Conservation (phyloP, 2,113 vertebrate species). For the crab-eating macaque (Macaca fascicularis) region T2T-MFA8v1.1 NC_088395.1:32100001-32100500, state of each 20-base stretch:
- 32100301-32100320: background rate
- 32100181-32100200: background rate
- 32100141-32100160: background rate
- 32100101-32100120: background rate
- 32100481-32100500: background rate
- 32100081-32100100: background rate
- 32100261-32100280: background rate
- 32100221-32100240: background rate
- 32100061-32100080: background rate
- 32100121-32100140: background rate
- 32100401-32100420: background rate
- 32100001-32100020: background rate
- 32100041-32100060: background rate
- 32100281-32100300: background rate
- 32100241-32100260: background rate
- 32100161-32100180: background rate
- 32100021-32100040: background rate
- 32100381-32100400: background rate
- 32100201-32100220: background rate
- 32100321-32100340: background rate
- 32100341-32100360: background rate
- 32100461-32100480: conserved; percentile 2
- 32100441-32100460: conserved; percentile 28
- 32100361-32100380: background rate
- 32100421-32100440: background rate